Base-by-base conservation (phyloP, 2,888 invertebrate genomes). In the Dicranocentrus wangi region DNA sequence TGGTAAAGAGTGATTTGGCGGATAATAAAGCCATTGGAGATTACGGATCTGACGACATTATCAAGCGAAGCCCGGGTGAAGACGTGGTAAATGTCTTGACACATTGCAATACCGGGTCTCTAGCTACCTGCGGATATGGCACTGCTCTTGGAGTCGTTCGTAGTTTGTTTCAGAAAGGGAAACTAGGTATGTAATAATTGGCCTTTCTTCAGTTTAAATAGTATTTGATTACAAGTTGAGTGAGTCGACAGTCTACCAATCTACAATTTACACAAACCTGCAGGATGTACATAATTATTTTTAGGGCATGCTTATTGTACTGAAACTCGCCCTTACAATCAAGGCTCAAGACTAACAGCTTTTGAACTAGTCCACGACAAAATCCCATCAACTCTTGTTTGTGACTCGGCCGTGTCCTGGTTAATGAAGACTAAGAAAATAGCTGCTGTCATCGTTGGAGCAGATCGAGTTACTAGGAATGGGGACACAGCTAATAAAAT, bases 401-500 rank as follows among this genome's bases (percentile, higher is more conserved):
- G 97, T 87, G 99, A 99, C 89, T 95, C 94, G 88, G 97, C 97
- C 94, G 98, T 95, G 1, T 95, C 97, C 2, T 94, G 95, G 19
- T 90, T 98, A 61, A 94, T 99, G 94, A 93, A 93, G 86, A 91
- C 92, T 15, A 92, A 93, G 88, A 92, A 93, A 85, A 93, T 99
- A 80, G 92, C 93, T 42, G 98, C 97, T 0, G 96, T 99, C 7
- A 93, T 99, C n/a, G 97, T 98, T 21, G 99, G 99, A 19, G 99
- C 99, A 63, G 99, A 99, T 89, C 92, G 99, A 88, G 96, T 97
- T 39, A 96, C 95, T 15, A 93, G 94, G 1, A 99, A 99, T 89
- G 99, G 99, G 0, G 99, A 99, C 89, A 98, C 98, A 0, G 99
- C 99, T 0, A 99, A 99, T 89, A 99, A 99, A 92, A 98, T 99